Base-by-base conservation (phyloP, 1,140 invertebrate genomes). In the Ectropis grisescens region DNA sequence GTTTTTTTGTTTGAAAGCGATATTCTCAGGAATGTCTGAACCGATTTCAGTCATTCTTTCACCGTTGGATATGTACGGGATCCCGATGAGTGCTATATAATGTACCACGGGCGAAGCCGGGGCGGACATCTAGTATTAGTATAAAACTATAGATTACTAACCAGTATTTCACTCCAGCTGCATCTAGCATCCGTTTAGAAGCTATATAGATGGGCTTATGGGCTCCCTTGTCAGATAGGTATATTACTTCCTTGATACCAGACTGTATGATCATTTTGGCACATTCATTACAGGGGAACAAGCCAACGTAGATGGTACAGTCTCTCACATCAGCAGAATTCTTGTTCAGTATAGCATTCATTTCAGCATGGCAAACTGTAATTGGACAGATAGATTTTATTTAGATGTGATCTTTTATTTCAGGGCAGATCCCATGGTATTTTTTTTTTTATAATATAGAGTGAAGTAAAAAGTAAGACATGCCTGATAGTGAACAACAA, bases 221-320 rank as follows among this genome's bases (percentile, higher is more conserved):
- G 1, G 76, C 70, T 70, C 95, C 85, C 65, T 96, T 95, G 74
- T 96, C 90, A 0, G 89, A 92, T 41, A 94, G 74, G 66, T 94
- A 98, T 7, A 94, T 72, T 2, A 96, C 84, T 61, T 90, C 82
- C 39, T 82, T 89, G 8, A 98, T 95, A 2, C 94, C 92, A n/a
- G 93, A 90, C 66, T 98, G 97, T 60, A 98, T 96, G n/a, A 98
- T 96, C 2, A 97, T 79, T 83, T 98, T 98, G 0, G 96, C 93
- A 86, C 97, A 99, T 78, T 98, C 95, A 65, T 98, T 98, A 62
- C 97, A 98, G 0, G 96, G 96, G 75, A 98, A 98, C 4, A 96
- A 68, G 0, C 87, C 90, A 0, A 95, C 92, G 72, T 96, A 99
- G 1, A 98, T 88, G 1, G 85, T 88, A 58, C 94, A 96, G 42